Percentiles rank a stretch among this genome's conserved stretches.
phyloP scores from a whole-genome alignment of 2,888 invertebrate genomes.

The Ectemnius lituratus region DNA sequence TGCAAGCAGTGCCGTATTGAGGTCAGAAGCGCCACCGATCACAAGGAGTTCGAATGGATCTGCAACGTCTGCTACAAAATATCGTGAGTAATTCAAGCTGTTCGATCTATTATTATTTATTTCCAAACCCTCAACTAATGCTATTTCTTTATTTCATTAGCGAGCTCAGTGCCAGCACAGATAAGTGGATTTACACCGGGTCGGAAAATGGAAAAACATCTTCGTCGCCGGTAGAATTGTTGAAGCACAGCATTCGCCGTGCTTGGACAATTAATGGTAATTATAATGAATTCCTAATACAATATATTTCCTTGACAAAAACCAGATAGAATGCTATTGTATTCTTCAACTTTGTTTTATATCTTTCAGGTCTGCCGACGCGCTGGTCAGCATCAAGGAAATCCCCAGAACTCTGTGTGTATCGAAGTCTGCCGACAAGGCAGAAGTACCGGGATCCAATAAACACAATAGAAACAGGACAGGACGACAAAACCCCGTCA shows the following conservation, averaged over 20 bases:
- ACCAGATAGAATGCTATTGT: background rate
- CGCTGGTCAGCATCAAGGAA: slow-evolving; percentile 79
- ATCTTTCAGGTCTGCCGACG: slow-evolving; percentile 79
- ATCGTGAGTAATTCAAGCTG: slow-evolving; percentile 82
- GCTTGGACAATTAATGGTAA: slow-evolving; percentile 87
- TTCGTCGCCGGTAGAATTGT: slow-evolving; percentile 82
- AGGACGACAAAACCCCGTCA: slow-evolving; percentile 18
- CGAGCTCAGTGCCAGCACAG: slow-evolving; percentile 84
- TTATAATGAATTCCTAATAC: background rate
- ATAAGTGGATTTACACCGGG: slow-evolving; percentile 84
- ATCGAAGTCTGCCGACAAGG: slow-evolving; percentile 81
- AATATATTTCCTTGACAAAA: background rate
- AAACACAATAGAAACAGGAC: slow-evolving; percentile 16
- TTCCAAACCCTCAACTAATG: background rate
- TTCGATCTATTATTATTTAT: background rate
- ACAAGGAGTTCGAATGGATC: slow-evolving; percentile 83
- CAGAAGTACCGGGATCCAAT: slow-evolving; percentile 75
- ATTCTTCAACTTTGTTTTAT: background rate
- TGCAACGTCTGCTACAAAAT: slow-evolving; percentile 88
- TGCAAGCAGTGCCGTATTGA: slow-evolving; percentile 86
- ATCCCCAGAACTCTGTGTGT: slow-evolving; percentile 80
- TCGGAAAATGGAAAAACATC: slow-evolving; percentile 79
- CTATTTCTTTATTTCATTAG: slow-evolving; percentile 78
- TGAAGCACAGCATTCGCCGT: slow-evolving; percentile 83
- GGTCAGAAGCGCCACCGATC: slow-evolving; percentile 78